Percentiles rank a stretch among this genome's conserved stretches.
Evolutionary conservation across 2,888 invertebrate species (phyloP).

Genomic region (Portevinia maculata): DNA sequence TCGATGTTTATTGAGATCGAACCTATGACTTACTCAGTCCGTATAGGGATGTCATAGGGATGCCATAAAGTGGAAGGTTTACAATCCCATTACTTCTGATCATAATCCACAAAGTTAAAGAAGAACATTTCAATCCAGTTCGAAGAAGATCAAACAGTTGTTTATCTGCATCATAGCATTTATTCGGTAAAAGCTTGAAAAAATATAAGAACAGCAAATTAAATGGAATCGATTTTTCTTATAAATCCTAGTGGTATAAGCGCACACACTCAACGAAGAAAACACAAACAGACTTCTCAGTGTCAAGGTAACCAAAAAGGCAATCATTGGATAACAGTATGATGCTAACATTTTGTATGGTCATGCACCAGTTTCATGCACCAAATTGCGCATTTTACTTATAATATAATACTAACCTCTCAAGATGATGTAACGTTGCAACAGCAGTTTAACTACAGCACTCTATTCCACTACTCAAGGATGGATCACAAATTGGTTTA

Average conservation of each 20-base stretch:
- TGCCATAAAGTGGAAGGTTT: too few relatives aligned
- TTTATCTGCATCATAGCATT: slow-evolving; percentile 5
- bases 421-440: background rate
- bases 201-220: slow-evolving; percentile 14
- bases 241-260: slow-evolving; percentile 19
- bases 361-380: slow-evolving; percentile 14
- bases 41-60: too few relatives aligned
- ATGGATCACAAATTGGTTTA: slow-evolving; percentile 56
- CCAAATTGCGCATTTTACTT: slow-evolving; percentile 17
- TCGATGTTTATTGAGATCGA: too few relatives aligned
- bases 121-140: too few relatives aligned
- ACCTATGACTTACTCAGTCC: too few relatives aligned
- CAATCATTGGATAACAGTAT: slow-evolving; percentile 39
- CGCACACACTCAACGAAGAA: slow-evolving; percentile 6
- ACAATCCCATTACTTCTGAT: too few relatives aligned
- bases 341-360: slow-evolving; percentile 21
- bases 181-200: slow-evolving; percentile 40
- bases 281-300: slow-evolving; percentile 27
- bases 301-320: slow-evolving; percentile 61
- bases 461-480: slow-evolving; percentile 20
- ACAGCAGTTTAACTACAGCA: slow-evolving; percentile 17
- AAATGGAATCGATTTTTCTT: slow-evolving; percentile 31
- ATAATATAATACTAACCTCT: slow-evolving; percentile 2
- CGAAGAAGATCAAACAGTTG: slow-evolving; percentile 5
- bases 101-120: too few relatives aligned